Base-by-base conservation (phyloP, 2,888 invertebrate genomes). In the Meteorus colon region DNA sequence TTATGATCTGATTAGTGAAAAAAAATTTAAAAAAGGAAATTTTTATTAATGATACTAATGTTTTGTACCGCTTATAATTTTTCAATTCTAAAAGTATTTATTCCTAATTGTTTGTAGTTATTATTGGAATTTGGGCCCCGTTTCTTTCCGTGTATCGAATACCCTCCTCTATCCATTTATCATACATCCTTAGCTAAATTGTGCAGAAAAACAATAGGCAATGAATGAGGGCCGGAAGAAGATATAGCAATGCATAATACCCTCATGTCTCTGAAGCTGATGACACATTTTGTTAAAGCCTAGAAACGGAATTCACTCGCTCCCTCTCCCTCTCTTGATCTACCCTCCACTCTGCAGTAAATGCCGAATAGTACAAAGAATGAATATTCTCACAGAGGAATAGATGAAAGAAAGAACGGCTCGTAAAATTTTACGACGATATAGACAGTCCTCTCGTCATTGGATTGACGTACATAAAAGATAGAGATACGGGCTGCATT, bases 201-300 rank as follows among this genome's bases (percentile, higher is more conserved):
- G 29, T 29, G 59, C 24, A 48, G 59, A 60, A 55, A 19, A 68
- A 48, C 24, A 48, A 48, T 48, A n/a, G n/a, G 14, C 48, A 16
- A n/a, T 68, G 19, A 10, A 68, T 68, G 24, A 27, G 41, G 45
- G 68, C 34, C 12, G 41, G 2, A 8, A 12, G 1, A 8, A 41
- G 8, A 41, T 10, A 41, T 10, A 48, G 16, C 6, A 24, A 24
- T 68, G 34, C 8, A 48, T 29, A 45, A 65, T 24, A 78, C 81
- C 79, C 80, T 69, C 75, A 75, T 79, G 73, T 67, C 68, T 73
- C 60, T 75, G 75, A 78, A 78, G 81, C 77, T 59, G 63, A n/a
- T 34, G 73, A 59, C 70, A 67, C 79, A 74, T 77, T 80, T 76
- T 80, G 78, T 78, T 78, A 77, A 81, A 80, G 77, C 76, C 76